A percentile compares a stretch with the other conserved stretches of the same genome.
These are phyloP conservation scores for Heterotilapia buettikoferi DNA, from an alignment of 2,113 vertebrate genomes.

Conservation along the genomic window DNA sequence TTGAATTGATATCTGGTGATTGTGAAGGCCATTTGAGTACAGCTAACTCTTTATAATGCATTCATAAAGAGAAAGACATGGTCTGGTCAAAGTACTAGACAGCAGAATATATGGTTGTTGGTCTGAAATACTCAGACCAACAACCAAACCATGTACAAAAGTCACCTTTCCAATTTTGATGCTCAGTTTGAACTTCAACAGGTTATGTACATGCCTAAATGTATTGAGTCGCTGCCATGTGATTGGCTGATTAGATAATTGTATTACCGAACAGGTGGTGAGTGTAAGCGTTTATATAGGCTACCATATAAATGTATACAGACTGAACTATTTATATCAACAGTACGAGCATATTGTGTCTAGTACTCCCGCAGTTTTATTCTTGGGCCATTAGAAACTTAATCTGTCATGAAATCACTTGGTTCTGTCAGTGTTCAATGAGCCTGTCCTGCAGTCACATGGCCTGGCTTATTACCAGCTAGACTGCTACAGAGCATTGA, in stretches of 20 bases:
- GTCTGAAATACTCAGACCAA: background rate
- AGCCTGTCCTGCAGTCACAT: background rate
- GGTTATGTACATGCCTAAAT: background rate
- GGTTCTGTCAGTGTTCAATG: background rate
- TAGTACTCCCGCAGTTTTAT: background rate
- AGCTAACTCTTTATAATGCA: background rate
- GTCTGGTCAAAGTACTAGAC: background rate
- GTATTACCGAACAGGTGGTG: background rate
- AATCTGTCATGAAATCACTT: background rate
- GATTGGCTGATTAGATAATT: background rate
- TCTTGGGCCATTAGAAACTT: background rate
- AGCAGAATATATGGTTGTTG: background rate
- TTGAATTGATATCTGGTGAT: background rate
- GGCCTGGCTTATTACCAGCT: background rate
- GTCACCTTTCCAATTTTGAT: background rate
- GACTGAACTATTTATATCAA: background rate
- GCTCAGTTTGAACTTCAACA: background rate
- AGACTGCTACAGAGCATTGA: background rate
- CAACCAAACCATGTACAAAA: no score
- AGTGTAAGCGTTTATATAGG: background rate
- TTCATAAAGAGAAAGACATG: background rate
- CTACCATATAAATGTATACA: background rate
- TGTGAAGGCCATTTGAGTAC: background rate
- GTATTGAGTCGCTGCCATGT: background rate
- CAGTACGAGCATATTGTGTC: background rate